A percentile compares a stretch with the other conserved stretches of the same genome.
These are phyloP conservation scores for Ancistrus triradiatus DNA, from an alignment of 2,113 vertebrate species.

Conservation along the genomic window DNA sequence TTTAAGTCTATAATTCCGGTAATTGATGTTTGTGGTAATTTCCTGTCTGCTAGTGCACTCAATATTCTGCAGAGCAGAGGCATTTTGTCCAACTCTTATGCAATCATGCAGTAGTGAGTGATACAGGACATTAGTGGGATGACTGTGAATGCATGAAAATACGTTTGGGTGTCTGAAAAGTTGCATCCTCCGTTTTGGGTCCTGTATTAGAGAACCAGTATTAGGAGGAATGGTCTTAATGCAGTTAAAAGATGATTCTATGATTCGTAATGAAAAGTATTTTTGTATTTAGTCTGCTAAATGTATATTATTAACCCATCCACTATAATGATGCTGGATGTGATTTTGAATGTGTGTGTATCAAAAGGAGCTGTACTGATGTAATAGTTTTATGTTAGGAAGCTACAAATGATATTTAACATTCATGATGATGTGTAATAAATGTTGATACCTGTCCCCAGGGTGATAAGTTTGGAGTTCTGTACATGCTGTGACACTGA, in stretches of 20 bases:
- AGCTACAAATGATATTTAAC: slow-evolving; percentile 26
- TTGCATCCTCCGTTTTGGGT: no score
- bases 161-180: no score
- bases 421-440: slow-evolving; percentile 31
- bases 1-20: no score
- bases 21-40: no score
- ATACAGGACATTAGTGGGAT: not conserved
- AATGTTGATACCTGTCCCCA: slow-evolving; percentile 15
- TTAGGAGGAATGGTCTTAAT: no score
- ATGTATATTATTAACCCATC: no score
- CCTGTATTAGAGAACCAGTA: no score
- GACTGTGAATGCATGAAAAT: slow-evolving; percentile 3
- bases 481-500: not conserved
- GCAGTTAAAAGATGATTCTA: no score
- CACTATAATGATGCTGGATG: no score
- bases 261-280: no score
- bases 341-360: slow-evolving; percentile 51
- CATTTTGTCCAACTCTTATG: slow-evolving; percentile 9
- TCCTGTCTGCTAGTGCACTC: no score
- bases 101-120: slow-evolving; percentile 1
- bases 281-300: not conserved
- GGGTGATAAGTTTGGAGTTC: not conserved
- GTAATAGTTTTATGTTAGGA: slow-evolving; percentile 47
- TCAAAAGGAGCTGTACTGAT: slow-evolving; percentile 59
- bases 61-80: no score